Evolutionary conservation across 2,888 invertebrate species (phyloP), one percentile per base, ranked within the genome.

Genomic region (Andrena dorsata): DNA sequence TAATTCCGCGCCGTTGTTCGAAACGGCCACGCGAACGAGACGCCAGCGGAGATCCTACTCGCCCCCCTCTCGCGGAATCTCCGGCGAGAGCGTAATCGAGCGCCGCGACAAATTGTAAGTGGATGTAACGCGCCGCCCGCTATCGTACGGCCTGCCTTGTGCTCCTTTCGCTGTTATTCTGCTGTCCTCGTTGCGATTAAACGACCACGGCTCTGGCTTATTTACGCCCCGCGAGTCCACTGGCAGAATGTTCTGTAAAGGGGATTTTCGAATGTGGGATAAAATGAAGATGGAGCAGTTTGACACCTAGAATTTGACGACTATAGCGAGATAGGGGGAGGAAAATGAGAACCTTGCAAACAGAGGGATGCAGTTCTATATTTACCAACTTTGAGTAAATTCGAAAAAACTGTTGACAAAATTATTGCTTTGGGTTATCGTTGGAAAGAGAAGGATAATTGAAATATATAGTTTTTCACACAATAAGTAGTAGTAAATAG

Each of bases 1-100:
- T 80, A 78, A 86, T 76, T 80, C 81, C 49, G 64, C 72, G 65
- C 47, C 60, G 76, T 58, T 70, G 68, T 61, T 80, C 66, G 56
- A 68, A 80, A 76, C 72, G 77, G 51, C 32, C 80, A 70, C 75
- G 72, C 69, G 77, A 61, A 64, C 70, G 47, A 35, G 10, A 10
- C 64, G 47, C 28, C 41, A 60, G 16, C 47, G 1, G 28, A 41
- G 41, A 68, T 51, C 28, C 7, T 49, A 16, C 41, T 13, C 20
- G 16, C 10, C 35, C 32, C 32, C 28, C 16, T 26, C 13, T 30
- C 32, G 51, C 49, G 49, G 47, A 13, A 64, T 51, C 23, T 53
- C 53, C 61, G 32, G 7, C 6, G 30, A 16, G 41, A 47, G 30
- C 20, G 35, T 53, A 73, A 73, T 56, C 73, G 73, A 28, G 64